Evolutionary conservation across 2,888 invertebrate genomes (phyloP), one percentile per base, ranked within the genome.

Genomic region (Holacanthella duospinosa): DNA sequence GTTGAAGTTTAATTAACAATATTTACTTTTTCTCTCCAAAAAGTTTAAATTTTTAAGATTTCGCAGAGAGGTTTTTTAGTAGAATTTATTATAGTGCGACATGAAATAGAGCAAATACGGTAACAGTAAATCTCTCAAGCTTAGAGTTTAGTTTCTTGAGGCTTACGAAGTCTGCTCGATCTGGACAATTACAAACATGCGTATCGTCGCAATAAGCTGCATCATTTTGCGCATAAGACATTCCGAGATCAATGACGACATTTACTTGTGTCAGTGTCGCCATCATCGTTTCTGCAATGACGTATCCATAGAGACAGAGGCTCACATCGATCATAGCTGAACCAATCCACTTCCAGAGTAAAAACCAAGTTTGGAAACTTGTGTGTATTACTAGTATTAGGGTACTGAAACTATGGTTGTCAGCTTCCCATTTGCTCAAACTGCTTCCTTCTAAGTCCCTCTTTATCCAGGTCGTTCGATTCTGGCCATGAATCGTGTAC

Each of bases 271-370:
- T 36, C 36, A 48, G 21, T 4, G 48, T 48, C 19, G 19, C 56
- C 24, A 21, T 19, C 21, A 56, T 29, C 28, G 56, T n/a, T 29
- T 2, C 2, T 9, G n/a, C 29, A n/a, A 56, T 56, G 28, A 56
- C 48, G 48, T 48, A 27, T 4, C 29, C 56, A 29, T 29, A 56
- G 2, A 56, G 19, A 29, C n/a, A 27, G 1, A 29, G 29, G 19
- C 56, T 29, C 19, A 56, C 29, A 24, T 59, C 59, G 2, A 59
- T 12, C 43, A 59, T 59, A 16, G 43, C 36, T 24, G 36, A 43
- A 2, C 59, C 59, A 26, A 43, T 44, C 59, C 59, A 59, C 1
- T 6, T 12, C 59, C 59, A 59, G 24, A 36, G 2, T 16, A 59
- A 12, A 16, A 43, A 43, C 19, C 27, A 43, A 12, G 25, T 43